These are phyloP conservation scores for Oscheius myriophilus DNA, from an alignment of 2,888 invertebrate genomes.

Conservation along the genomic window DNA sequence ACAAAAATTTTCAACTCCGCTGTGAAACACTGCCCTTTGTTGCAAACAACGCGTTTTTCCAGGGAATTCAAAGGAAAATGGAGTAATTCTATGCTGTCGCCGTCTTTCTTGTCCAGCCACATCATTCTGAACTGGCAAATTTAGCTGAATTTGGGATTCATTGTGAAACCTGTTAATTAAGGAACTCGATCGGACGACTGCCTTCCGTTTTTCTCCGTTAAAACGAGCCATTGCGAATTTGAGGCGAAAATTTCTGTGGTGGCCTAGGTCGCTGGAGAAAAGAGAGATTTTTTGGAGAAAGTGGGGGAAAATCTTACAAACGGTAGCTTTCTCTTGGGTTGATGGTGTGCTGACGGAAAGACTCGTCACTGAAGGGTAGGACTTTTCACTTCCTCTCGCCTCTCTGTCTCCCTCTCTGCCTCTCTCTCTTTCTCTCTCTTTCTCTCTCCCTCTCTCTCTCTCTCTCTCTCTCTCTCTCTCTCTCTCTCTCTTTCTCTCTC, in stretches of 20 bases:
- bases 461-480: too few species aligned
- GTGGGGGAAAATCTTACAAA: constrained; percentile 5
- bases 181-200: constrained; percentile 27
- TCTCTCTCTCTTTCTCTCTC: too few species aligned
- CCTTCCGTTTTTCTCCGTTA: constrained; percentile 31
- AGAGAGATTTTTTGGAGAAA: background rate
- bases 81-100: constrained; percentile 16
- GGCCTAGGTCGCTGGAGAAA: constrained; percentile 28
- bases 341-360: constrained; percentile 30
- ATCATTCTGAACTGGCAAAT: constrained; percentile 18
- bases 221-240: constrained; percentile 29
- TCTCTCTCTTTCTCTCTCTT: too few species aligned
- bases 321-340: constrained; percentile 28
- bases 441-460: too few species aligned
- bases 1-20: constrained; percentile 37
- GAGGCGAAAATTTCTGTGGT: constrained; percentile 14
- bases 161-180: constrained; percentile 31
- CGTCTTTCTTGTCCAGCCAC: constrained; percentile 30
- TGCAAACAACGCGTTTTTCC: constrained; percentile 16
- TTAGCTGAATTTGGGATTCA: background rate
- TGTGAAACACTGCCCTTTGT: constrained; percentile 23
- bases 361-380: constrained; percentile 24
- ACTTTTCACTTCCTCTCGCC: too few species aligned
- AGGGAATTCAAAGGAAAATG: constrained; percentile 9
- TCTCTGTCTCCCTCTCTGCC: background rate